These are phyloP conservation scores for Notodonta ziczac DNA, from an alignment of 2,888 invertebrate genomes.

Conservation along the genomic window DNA sequence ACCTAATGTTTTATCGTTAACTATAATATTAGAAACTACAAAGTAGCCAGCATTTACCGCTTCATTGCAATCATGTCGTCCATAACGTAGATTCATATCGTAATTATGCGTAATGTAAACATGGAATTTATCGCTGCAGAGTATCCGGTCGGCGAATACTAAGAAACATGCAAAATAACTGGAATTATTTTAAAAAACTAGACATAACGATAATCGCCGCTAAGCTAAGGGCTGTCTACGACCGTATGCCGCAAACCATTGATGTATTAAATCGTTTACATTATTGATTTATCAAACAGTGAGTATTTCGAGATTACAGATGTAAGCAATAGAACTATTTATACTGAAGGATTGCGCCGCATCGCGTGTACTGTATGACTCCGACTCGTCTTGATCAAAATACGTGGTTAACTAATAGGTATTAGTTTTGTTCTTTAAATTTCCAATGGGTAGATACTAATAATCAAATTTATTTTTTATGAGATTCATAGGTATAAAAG, in stretches of 20 bases:
- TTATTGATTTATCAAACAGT: slow-evolving; percentile 59
- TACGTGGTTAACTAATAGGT: slow-evolving; percentile 14
- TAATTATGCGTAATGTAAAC: slow-evolving; percentile 55
- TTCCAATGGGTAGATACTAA: no score
- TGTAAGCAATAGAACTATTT: slow-evolving; percentile 50
- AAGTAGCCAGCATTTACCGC: slow-evolving; percentile 36
- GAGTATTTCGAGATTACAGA: slow-evolving; percentile 56
- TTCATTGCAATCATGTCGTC: slow-evolving; percentile 54
- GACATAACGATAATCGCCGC: slow-evolving; percentile 47
- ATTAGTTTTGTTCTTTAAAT: no score
- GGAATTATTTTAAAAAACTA: slow-evolving; percentile 40
- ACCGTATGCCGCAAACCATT: slow-evolving; percentile 41
- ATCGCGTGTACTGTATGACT: slow-evolving; percentile 45
- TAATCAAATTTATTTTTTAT: no score
- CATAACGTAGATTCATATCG: slow-evolving; percentile 50
- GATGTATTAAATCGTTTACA: slow-evolving; percentile 62
- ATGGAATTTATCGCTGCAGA: slow-evolving; percentile 60
- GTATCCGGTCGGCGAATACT: slow-evolving; percentile 62
- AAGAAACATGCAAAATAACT: slow-evolving; percentile 55
- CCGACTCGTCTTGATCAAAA: slow-evolving; percentile 47
- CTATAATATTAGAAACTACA: slow-evolving; percentile 22
- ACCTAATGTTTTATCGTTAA: no score
- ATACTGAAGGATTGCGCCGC: slow-evolving; percentile 51
- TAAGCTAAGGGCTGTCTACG: slow-evolving; percentile 43
- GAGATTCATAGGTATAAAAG: no score